Conservation (phyloP, 1,140 invertebrate species). For the Laupala kohalensis region DNA sequence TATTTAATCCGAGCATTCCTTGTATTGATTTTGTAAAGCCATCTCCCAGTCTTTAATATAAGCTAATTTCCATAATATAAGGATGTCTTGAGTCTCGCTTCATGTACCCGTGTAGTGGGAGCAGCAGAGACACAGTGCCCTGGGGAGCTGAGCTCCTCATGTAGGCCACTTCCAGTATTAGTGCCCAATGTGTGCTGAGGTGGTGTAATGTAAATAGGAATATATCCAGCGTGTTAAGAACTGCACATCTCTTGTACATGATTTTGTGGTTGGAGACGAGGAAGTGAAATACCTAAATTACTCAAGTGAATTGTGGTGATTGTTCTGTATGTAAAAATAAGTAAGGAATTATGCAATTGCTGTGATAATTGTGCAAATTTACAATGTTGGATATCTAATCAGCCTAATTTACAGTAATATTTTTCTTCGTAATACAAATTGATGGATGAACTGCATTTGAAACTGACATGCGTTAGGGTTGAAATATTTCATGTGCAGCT, state of each 20-base stretch:
- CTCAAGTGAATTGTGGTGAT: background rate
- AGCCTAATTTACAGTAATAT: background rate
- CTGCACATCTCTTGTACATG: background rate
- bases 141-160: background rate
- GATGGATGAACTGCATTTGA: background rate
- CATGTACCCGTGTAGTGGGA: background rate
- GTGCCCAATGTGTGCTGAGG: background rate
- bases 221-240: background rate
- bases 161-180: background rate
- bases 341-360: conserved; percentile 7
- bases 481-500: background rate
- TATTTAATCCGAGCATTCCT: background rate
- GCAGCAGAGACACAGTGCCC: background rate
- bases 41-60: background rate
- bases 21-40: background rate
- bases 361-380: conserved; percentile 7
- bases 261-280: background rate
- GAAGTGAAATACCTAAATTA: background rate
- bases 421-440: background rate
- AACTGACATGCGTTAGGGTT: background rate
- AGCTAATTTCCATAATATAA: background rate
- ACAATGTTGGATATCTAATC: background rate
- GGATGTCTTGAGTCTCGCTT: background rate
- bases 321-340: conserved; percentile 5
- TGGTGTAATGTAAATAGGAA: background rate